Percentiles rank a stretch among this genome's conserved stretches.
phyloP scores from a whole-genome alignment of 2,888 invertebrate species.

The Stegophylla sp. region DNA sequence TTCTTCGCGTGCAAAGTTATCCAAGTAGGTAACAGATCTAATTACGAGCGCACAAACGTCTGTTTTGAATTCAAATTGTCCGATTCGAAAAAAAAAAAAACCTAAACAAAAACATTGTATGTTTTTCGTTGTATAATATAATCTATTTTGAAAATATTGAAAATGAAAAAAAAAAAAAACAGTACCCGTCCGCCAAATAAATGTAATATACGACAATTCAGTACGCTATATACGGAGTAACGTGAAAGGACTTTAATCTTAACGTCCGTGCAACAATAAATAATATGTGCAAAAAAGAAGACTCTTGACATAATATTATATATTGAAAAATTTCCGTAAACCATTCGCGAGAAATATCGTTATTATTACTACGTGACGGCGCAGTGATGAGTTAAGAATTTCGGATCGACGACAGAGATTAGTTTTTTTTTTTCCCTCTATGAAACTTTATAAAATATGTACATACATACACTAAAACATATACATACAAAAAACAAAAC shows the following conservation, averaged over 20 bases:
- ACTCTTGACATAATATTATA: not conserved
- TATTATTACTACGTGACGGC: not conserved
- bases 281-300: not conserved
- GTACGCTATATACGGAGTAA: not conserved
- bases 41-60: slow-evolving; percentile 45
- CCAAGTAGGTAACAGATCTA: slow-evolving; percentile 28
- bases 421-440: not conserved
- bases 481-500: too few relatives aligned
- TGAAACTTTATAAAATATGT: not conserved
- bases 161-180: not conserved
- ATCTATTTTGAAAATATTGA: not conserved
- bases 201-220: not conserved
- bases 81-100: slow-evolving; percentile 38
- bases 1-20: slow-evolving; percentile 29
- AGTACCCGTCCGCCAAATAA: not conserved
- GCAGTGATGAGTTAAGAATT: slow-evolving; percentile 6
- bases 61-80: slow-evolving; percentile 50
- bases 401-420: not conserved
- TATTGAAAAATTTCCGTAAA: not conserved
- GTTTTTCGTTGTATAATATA: slow-evolving; percentile 18
- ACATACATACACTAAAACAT: too few relatives aligned
- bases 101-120: slow-evolving; percentile 41
- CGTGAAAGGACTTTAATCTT: not conserved
- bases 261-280: not conserved
- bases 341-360: not conserved